phyloP scores from a whole-genome alignment of 1,140 invertebrate species.

The Brevipalpus yothersi region DNA sequence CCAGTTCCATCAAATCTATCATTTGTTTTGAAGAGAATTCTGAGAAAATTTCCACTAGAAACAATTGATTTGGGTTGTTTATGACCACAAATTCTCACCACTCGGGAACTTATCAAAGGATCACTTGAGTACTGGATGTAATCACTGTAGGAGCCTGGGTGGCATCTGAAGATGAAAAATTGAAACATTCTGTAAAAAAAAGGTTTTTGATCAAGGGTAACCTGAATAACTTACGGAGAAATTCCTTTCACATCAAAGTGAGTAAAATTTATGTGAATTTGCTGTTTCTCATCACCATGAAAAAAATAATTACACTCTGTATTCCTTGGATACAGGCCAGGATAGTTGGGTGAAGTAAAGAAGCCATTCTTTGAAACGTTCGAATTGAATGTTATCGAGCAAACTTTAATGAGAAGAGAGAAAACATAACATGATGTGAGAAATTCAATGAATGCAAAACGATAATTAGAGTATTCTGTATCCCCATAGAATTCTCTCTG shows the following conservation, averaged over 20 bases:
- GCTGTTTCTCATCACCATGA: slow-evolving; percentile 48
- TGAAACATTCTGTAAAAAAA: no score
- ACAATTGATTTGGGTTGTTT: not conserved
- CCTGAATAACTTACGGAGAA: slow-evolving; percentile 36
- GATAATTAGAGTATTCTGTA: no score
- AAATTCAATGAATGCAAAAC: no score
- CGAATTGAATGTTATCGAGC: slow-evolving; percentile 32
- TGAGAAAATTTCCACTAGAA: slow-evolving; percentile 44
- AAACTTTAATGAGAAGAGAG: slow-evolving; percentile 17
- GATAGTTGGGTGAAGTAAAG: slow-evolving; percentile 74
- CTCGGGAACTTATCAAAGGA: not conserved
- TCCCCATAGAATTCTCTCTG: no score
- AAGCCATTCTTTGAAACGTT: slow-evolving; percentile 43
- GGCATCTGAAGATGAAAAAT: not conserved
- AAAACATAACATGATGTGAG: not conserved
- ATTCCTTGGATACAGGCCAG: slow-evolving; percentile 67
- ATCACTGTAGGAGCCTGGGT: not conserved
- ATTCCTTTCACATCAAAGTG: slow-evolving; percentile 80
- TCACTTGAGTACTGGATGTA: not conserved
- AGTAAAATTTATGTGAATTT: slow-evolving; percentile 54
- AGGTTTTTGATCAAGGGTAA: no score
- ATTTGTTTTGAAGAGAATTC: slow-evolving; percentile 73
- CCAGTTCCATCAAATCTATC: slow-evolving; percentile 66
- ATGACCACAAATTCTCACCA: not conserved
- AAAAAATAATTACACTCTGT: slow-evolving; percentile 88